Conservation (phyloP, 2,797 vertebrate genomes). For the Parotocinclus haroldoi region DNA sequence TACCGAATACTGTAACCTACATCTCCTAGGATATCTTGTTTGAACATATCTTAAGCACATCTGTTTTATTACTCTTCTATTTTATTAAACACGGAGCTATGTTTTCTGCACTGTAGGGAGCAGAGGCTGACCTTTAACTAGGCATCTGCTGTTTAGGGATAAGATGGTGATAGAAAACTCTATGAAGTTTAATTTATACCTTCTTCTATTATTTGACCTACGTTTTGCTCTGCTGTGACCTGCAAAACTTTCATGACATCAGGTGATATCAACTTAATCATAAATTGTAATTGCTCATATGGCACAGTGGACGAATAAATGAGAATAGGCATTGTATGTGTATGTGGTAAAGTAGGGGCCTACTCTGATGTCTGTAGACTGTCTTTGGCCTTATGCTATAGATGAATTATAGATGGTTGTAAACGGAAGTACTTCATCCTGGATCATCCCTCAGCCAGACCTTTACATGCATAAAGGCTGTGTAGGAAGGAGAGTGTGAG, state of each 20-base stretch:
- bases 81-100: conserved; percentile 27
- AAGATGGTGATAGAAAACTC: conserved; percentile 18
- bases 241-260: neutral
- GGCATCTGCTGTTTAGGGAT: conserved; percentile 12
- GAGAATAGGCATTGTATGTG: neutral
- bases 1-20: neutral
- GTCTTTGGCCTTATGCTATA: conserved; percentile 37
- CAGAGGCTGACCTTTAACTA: conserved; percentile 31
- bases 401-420: conserved; percentile 49
- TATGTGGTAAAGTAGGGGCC: conserved; percentile 8
- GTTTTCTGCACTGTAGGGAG: conserved; percentile 29
- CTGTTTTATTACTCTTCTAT: conserved; percentile 16
- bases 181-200: conserved; percentile 17
- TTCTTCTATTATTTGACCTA: neutral
- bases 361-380: conserved; percentile 33
- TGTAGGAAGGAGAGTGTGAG: conserved; percentile 47
- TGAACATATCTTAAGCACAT: conserved; percentile 24
- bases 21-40: neutral
- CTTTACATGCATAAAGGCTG: conserved; percentile 32
- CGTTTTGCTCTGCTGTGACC: neutral
- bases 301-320: neutral
- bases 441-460: conserved; percentile 35
- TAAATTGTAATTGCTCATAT: conserved; percentile 1
- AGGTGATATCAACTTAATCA: neutral
- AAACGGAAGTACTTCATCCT: conserved; percentile 34